phyloP scores from a whole-genome alignment of 2,797 vertebrate genomes.

The Anguilla pacifica region DNA sequence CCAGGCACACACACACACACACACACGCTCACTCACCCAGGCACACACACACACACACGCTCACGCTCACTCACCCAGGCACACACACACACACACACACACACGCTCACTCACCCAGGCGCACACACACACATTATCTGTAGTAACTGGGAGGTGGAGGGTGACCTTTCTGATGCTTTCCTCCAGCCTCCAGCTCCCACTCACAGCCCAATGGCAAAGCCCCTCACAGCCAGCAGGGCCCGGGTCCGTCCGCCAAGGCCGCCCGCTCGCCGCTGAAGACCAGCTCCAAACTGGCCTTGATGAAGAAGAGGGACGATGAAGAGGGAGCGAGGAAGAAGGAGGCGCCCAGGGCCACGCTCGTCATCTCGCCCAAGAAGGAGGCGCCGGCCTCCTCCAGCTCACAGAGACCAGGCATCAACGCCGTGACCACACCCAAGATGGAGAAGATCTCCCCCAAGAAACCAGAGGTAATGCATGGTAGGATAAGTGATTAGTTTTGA shows the following conservation, averaged over 20 bases:
- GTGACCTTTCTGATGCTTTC: not conserved
- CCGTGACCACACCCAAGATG: conserved; percentile 61
- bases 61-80: too few species aligned
- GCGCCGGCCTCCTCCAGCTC: conserved; percentile 28
- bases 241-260: conserved; percentile 65
- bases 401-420: conserved; percentile 57
- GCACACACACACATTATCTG: not conserved
- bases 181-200: conserved; percentile 33
- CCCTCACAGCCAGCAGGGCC: conserved; percentile 42
- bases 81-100: not conserved
- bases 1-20: not conserved
- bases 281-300: conserved; percentile 79
- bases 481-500: not conserved
- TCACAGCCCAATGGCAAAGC: conserved; percentile 36
- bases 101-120: too few species aligned
- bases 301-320: conserved; percentile 78
- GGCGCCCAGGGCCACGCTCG: conserved; percentile 61
- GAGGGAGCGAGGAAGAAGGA: conserved; percentile 45
- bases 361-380: conserved; percentile 74
- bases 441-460: conserved; percentile 82
- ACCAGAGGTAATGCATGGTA: conserved; percentile 73
- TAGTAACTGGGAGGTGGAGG: not conserved
- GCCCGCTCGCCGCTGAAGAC: conserved; percentile 61
- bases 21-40: too few species aligned
- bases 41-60: not conserved